Evolutionary conservation across 2,888 invertebrate genomes (phyloP).

Genomic region (Pammene fasciana): DNA sequence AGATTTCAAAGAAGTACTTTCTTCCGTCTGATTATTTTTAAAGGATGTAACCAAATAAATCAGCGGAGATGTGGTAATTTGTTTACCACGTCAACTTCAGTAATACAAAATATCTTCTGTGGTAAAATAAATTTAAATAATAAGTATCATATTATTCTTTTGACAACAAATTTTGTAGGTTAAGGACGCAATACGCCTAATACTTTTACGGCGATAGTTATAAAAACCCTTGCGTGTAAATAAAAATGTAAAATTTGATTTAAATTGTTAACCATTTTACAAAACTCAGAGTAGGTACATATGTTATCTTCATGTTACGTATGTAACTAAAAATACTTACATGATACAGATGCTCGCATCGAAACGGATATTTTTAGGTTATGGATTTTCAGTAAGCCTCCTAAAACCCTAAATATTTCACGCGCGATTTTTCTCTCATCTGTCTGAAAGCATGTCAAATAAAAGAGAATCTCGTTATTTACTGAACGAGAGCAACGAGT

Average conservation of each 20-base stretch:
- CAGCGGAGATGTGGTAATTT: conserved; percentile 14
- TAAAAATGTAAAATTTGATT: too few species aligned
- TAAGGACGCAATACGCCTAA: not conserved
- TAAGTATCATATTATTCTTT: too few species aligned
- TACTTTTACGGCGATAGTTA: too few species aligned
- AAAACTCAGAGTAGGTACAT: too few species aligned
- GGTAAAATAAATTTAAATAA: too few species aligned
- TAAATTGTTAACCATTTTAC: too few species aligned
- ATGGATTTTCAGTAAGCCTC: not conserved
- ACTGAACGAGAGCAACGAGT: conserved; percentile 42
- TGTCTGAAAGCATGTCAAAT: conserved; percentile 35
- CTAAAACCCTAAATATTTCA: not conserved
- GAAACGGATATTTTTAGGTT: not conserved
- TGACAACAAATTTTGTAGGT: not conserved
- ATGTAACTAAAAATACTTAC: too few species aligned
- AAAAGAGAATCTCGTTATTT: conserved; percentile 42
- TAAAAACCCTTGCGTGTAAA: too few species aligned
- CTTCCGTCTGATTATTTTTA: conserved; percentile 28
- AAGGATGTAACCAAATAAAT: conserved; percentile 20
- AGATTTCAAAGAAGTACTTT: conserved; percentile 44
- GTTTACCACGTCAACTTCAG: not conserved
- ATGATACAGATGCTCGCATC: too few species aligned
- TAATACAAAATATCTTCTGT: too few species aligned
- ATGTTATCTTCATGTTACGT: too few species aligned
- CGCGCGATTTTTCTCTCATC: conserved; percentile 5